These are phyloP conservation scores for Lagorchestes hirsutus DNA, from an alignment of 2,797 vertebrate species.

Conservation along the genomic window DNA sequence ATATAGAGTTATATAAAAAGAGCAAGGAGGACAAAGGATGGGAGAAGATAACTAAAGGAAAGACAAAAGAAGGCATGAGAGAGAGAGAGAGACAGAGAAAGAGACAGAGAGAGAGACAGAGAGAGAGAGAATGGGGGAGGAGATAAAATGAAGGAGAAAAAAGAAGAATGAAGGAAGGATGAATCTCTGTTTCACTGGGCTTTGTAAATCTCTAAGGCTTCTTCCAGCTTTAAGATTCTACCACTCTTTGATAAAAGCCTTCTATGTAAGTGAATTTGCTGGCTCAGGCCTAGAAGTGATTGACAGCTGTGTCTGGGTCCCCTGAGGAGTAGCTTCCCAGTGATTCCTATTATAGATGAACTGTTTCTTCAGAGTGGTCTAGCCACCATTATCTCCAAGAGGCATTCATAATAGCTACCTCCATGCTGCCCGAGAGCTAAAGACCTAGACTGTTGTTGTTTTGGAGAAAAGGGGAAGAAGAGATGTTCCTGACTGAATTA, in stretches of 20 bases:
- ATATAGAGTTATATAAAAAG: slow-evolving; percentile 52
- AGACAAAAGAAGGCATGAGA: slow-evolving; percentile 39
- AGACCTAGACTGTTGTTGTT: slow-evolving; percentile 58
- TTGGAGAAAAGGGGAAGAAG: slow-evolving; percentile 31
- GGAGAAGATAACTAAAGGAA: slow-evolving; percentile 36
- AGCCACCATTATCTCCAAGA: slow-evolving; percentile 70
- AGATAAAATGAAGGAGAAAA: slow-evolving; percentile 45
- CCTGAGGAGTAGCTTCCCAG: slow-evolving; percentile 65
- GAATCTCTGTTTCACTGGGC: slow-evolving; percentile 72
- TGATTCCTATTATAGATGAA: slow-evolving; percentile 67
- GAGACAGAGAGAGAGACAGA: background rate
- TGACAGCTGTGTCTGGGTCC: slow-evolving; percentile 78
- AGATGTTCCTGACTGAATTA: slow-evolving; percentile 47
- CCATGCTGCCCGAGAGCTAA: slow-evolving; percentile 51
- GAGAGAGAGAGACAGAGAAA: background rate
- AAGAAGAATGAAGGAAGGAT: slow-evolving; percentile 71
- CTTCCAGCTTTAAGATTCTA: background rate
- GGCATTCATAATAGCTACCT: slow-evolving; percentile 55
- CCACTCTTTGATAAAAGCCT: slow-evolving; percentile 74
- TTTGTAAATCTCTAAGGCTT: slow-evolving; percentile 64
- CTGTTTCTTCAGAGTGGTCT: slow-evolving; percentile 67
- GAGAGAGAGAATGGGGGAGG: slow-evolving; percentile 31
- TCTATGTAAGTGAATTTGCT: slow-evolving; percentile 77
- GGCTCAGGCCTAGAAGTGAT: slow-evolving; percentile 74
- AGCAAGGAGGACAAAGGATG: background rate